Base-by-base conservation (phyloP, 2,888 invertebrate genomes). In the Lithophane socia region DNA sequence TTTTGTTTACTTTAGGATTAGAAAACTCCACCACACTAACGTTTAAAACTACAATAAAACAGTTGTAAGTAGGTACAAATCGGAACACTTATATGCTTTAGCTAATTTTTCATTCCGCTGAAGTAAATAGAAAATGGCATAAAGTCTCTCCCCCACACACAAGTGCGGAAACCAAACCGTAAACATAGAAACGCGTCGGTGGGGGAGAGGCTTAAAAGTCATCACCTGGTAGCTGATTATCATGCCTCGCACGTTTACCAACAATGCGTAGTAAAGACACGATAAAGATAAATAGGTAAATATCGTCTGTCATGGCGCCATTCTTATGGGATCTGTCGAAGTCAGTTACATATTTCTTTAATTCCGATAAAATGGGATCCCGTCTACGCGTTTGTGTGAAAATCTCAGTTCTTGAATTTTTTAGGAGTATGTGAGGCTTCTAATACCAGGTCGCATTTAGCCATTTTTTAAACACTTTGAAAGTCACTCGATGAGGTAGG, bases 241-340 rank as follows among this genome's bases (percentile, higher is more conserved):
- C 21, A 75, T 42, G 52, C 82, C 16, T 8, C 13, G 5, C 60
- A 54, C 82, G 82, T 66, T 58, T 73, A 54, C 44, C 9, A 74
- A 79, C 78, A 81, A 81, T 54, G 82, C 65, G 52, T 16, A 18
- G 24, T 60, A 10, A 2, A 58, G 24, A 24, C 80, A n/a, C 54
- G 16, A 10, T 49, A 42, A 4, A 73, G 21, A 54, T 52, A 44
- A 37, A 73, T 65, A 58, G 10, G 44, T 16, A 52, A 52, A 80
- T 73, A 58, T 64, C 8, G 16, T 21, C 21, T 44, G 24, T 47
- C 13, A 60, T 37, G 72, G 47, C 72, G 56, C 56, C 24, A 56
- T 56, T 63, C 42, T 68, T 37, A 52, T 44, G 24, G 13, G 63
- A 10, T 29, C n/a, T 18, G 42, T 52, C 58, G 18, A 44, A 1